phyloP scores from a whole-genome alignment of 2,113 vertebrate genomes.

The Cettia cetti region DNA sequence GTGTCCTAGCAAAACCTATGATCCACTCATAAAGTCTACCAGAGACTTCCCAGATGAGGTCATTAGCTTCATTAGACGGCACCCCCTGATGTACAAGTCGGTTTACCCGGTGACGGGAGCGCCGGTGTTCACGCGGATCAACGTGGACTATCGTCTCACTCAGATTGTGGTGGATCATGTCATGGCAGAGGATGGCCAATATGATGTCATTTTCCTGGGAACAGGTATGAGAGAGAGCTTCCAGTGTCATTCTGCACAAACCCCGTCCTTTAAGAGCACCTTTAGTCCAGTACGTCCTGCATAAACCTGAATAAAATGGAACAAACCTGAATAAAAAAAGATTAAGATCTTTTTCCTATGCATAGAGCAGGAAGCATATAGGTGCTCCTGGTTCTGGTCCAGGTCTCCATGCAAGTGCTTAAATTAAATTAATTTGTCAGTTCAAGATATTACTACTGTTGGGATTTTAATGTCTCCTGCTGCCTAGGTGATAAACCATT shows the following conservation, averaged over 20 bases:
- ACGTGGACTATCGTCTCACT: slow-evolving; percentile 89
- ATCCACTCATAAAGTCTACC: slow-evolving; percentile 89
- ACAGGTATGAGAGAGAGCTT: slow-evolving; percentile 78
- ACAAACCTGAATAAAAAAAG: background rate
- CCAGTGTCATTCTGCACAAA: background rate
- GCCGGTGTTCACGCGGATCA: slow-evolving; percentile 87
- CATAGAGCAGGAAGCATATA: background rate
- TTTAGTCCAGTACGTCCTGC: background rate
- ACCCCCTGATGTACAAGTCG: slow-evolving; percentile 87
- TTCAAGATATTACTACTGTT: background rate
- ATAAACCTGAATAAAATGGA: background rate
- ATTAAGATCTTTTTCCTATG: background rate
- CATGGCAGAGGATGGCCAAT: slow-evolving; percentile 91
- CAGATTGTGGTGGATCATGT: slow-evolving; percentile 94
- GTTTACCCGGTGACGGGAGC: slow-evolving; percentile 80
- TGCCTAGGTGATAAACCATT: background rate
- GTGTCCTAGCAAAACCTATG: slow-evolving; percentile 97
- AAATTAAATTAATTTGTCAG: background rate
- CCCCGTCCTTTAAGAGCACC: background rate
- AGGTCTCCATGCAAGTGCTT: background rate
- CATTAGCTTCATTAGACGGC: slow-evolving; percentile 88
- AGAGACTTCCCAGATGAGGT: slow-evolving; percentile 96
- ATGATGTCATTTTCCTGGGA: slow-evolving; percentile 95
- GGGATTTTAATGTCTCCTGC: background rate
- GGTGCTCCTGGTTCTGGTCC: background rate